phyloP scores from a whole-genome alignment of 2,113 vertebrate species.

The Melanerpes formicivorus region DNA sequence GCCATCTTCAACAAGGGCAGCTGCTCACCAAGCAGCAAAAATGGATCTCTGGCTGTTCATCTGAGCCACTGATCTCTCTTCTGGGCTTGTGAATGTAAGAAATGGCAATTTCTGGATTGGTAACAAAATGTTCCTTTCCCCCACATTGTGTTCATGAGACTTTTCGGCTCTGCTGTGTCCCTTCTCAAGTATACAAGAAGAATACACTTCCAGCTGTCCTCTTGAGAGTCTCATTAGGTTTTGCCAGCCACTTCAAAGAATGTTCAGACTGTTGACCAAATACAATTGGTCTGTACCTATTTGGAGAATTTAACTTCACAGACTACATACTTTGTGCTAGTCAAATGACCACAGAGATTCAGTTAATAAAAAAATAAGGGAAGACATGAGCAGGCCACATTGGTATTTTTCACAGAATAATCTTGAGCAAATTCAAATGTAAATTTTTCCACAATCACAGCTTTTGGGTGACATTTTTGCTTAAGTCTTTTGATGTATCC shows the following conservation, averaged over 20 bases:
- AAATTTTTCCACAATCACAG: background rate
- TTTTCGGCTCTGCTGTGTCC: background rate
- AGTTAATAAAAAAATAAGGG: conserved; percentile 16
- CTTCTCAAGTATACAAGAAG: background rate
- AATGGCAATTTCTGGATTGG: background rate
- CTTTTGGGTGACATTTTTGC: background rate
- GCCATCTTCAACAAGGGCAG: background rate
- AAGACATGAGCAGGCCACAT: background rate
- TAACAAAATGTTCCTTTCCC: background rate
- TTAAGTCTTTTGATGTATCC: background rate
- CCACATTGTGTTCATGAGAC: background rate
- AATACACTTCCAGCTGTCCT: background rate
- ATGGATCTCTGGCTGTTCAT: background rate
- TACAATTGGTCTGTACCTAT: background rate
- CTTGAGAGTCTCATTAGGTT: background rate
- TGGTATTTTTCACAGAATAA: conserved; percentile 18
- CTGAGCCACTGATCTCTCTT: background rate
- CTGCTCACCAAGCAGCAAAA: conserved; percentile 13
- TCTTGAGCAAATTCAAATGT: conserved; percentile 30
- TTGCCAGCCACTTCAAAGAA: background rate
- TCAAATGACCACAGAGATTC: conserved; percentile 39
- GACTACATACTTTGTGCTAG: background rate
- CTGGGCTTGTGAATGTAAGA: background rate
- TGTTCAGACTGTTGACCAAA: background rate
- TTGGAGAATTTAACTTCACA: background rate